These are phyloP conservation scores for Gymnocephalus cernua DNA, from an alignment of 2,113 vertebrate genomes.

Conservation along the genomic window DNA sequence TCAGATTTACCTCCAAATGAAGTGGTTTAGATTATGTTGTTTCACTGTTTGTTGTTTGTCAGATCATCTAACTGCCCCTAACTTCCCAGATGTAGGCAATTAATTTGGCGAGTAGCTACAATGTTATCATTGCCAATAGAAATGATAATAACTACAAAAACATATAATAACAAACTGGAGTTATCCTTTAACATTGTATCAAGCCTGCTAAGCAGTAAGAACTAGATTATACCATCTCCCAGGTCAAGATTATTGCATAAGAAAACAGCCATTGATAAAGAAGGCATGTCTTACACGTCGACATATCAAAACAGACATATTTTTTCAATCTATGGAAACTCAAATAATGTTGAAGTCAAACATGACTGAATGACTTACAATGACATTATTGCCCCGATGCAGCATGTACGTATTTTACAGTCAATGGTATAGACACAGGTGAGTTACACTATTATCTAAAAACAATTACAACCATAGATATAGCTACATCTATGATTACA, in stretches of 20 bases:
- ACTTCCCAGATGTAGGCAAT: no score
- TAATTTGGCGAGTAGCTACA: no score
- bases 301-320: not conserved
- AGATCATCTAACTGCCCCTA: not conserved
- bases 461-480: no score
- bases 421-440: not conserved
- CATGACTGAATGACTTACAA: not conserved
- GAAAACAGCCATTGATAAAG: not conserved
- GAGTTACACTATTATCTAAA: not conserved
- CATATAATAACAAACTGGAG: not conserved
- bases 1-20: not conserved
- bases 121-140: not conserved
- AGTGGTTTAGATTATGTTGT: not conserved
- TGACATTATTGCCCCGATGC: not conserved
- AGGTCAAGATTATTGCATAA: not conserved
- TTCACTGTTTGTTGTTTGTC: not conserved
- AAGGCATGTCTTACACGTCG: not conserved
- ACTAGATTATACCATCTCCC: not conserved
- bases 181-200: not conserved
- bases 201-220: not conserved
- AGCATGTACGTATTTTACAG: not conserved
- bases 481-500: not conserved
- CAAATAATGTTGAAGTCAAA: not conserved
- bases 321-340: not conserved
- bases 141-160: not conserved